Base-by-base conservation (phyloP, 2,888 invertebrate genomes). In the Eilema sororculum region DNA sequence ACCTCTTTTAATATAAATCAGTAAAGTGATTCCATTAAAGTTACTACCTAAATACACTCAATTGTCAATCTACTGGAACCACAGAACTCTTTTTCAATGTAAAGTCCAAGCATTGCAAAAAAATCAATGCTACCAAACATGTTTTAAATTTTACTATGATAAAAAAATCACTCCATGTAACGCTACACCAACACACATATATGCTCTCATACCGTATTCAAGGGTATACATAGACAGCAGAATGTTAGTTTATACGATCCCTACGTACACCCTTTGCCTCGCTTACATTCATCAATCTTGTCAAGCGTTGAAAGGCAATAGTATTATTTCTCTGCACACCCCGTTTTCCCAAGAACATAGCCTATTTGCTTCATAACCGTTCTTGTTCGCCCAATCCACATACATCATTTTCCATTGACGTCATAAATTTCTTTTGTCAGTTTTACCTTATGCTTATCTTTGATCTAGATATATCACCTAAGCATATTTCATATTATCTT, bases 241-340 rank as follows among this genome's bases (percentile, higher is more conserved):
- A 52, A 52, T 52, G n/a, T n/a, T 52, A n/a, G 52, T 52, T n/a
- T 52, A n/a, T n/a, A n/a, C 8, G 52, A 52, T 52, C 52, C 52
- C 8, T 52, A n/a, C n/a, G 9, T 52, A 52, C 52, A n/a, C 52
- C 52, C n/a, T 52, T 52, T n/a, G n/a, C 52, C 46, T 52, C 52
- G n/a, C 52, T 52, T n/a, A 52, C n/a, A 62, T 61, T 12, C 33
- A 61, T 33, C 20, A 22, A 33, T 33, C 20, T 52, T 52, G 52
- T 52, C 52, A 52, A n/a, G 52, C 52, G n/a, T 52, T 52, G 52
- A 52, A 52, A n/a, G 52, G 52, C 52, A 52, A 52, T 52, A 52
- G 52, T 52, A 52, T 52, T 52, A 52, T 52, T 52, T 52, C 52
- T 52, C 20, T 46, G 20, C 20, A 52, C 52, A 52, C n/a, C n/a